Base-by-base conservation (phyloP, 2,797 vertebrate genomes). In the Lutjanus campechanus region DNA sequence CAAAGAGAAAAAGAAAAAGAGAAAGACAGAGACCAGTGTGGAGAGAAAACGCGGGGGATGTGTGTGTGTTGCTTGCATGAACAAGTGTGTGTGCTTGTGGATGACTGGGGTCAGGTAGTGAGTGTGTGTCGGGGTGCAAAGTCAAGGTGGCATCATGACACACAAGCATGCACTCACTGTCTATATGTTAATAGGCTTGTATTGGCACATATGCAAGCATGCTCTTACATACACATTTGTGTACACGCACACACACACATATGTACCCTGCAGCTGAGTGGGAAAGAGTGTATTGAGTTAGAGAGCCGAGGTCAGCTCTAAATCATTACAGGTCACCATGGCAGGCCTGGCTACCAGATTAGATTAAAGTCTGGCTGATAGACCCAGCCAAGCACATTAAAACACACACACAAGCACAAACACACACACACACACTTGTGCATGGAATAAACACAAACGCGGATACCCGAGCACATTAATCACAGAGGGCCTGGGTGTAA, bases 241-340 rank as follows among this genome's bases (percentile, higher is more conserved):
- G 67, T 29, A 76, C 67, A 86, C 69, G 74, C 54, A 77, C 78
- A 60, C 47, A 73, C 44, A 66, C 67, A 82, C 20, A 64, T 56
- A 77, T 66, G 77, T 56, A 69, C 7, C 16, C 46, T 61, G 59
- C 63, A 71, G 74, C 79, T 77, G 78, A 87, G 80, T 69, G 76
- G 85, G 73, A 79, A 86, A 59, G 56, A 83, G 79, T 90, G 71
- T 90, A 94, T 93, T 91, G 89, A 93, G 90, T 91, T 91, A 78
- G 87, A 89, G 89, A 83, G 89, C 85, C 85, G 86, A 91, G 93
- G 92, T 94, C 92, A 94, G 87, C 80, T 89, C 73, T 92, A 93
- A 93, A 93, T 95, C 92, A 94, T 90, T 93, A 88, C 84, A 93
- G 90, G 93, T 94, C 94, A 90, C 85, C 65, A 75, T 85, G 87